These are phyloP conservation scores for Drosophila neocordata DNA, from an alignment of 1,140 invertebrate species.

Conservation along the genomic window DNA sequence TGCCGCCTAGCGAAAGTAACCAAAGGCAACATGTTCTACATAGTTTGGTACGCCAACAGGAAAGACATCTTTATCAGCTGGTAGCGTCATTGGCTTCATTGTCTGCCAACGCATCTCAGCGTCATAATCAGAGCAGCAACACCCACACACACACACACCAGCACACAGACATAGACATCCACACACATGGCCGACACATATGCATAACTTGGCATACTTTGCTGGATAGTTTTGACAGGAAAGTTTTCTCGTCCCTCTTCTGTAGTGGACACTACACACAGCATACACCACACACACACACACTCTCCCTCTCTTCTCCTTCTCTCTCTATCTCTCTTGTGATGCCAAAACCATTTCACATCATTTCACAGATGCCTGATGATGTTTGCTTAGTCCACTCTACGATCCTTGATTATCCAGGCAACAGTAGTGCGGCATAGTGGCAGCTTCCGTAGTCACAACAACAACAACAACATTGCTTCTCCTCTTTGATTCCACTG, in stretches of 20 bases:
- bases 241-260: slow-evolving; percentile 38
- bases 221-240: slow-evolving; percentile 71
- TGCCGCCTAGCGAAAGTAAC: slow-evolving; percentile 70
- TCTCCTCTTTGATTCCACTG: neutral
- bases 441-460: slow-evolving; percentile 9
- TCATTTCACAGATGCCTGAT: slow-evolving; percentile 35
- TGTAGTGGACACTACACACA: neutral
- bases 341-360: neutral
- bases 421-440: slow-evolving; percentile 7
- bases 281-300: too few relatives aligned
- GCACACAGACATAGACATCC: slow-evolving; percentile 18
- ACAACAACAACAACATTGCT: too few relatives aligned
- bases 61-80: slow-evolving; percentile 77
- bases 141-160: slow-evolving; percentile 1
- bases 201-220: slow-evolving; percentile 74
- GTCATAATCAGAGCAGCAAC: slow-evolving; percentile 41
- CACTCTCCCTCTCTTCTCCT: slow-evolving; percentile 30
- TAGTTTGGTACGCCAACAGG: slow-evolving; percentile 62
- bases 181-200: neutral
- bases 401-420: slow-evolving; percentile 59
- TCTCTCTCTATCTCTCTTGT: too few relatives aligned
- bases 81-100: slow-evolving; percentile 47
- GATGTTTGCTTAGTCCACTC: slow-evolving; percentile 66
- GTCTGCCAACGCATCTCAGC: slow-evolving; percentile 39
- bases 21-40: slow-evolving; percentile 60